Conservation (phyloP, 2,113 vertebrate species). For the Antennarius striatus region DNA sequence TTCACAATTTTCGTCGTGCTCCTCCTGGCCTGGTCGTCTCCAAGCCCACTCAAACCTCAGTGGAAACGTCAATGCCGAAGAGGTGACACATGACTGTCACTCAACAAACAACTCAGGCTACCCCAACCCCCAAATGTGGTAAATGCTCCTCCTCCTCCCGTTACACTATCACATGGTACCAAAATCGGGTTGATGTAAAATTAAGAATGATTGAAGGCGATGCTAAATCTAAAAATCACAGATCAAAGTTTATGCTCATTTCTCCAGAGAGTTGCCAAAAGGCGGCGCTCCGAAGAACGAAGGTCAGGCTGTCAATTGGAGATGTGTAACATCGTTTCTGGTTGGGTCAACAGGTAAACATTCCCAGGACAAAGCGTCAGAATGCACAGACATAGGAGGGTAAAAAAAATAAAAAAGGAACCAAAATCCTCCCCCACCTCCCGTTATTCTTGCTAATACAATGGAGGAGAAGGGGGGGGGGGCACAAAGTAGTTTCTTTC, state of each 20-base stretch:
- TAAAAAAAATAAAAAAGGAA: slow-evolving; percentile 29
- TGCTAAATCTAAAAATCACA: slow-evolving; percentile 77
- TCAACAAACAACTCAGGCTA: background rate
- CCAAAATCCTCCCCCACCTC: background rate
- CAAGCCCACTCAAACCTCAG: slow-evolving; percentile 7
- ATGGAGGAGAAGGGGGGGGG: slow-evolving; percentile 38
- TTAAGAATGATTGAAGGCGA: slow-evolving; percentile 43
- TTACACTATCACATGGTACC: slow-evolving; percentile 55
- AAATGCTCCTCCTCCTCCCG: background rate
- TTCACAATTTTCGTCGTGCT: slow-evolving; percentile 19
- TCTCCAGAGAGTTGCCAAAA: slow-evolving; percentile 62
- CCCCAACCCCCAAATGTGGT: background rate
- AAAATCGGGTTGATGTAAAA: slow-evolving; percentile 45
- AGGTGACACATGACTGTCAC: background rate
- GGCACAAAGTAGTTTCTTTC: slow-evolving; percentile 61
- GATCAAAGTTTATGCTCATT: slow-evolving; percentile 59
- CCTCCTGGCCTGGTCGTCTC: slow-evolving; percentile 19
- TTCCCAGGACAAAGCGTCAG: slow-evolving; percentile 35
- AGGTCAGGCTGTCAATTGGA: slow-evolving; percentile 66
- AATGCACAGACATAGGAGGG: slow-evolving; percentile 55
- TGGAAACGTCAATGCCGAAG: background rate
- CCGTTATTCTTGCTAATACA: slow-evolving; percentile 31
- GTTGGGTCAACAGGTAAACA: slow-evolving; percentile 60
- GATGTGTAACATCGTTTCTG: slow-evolving; percentile 68
- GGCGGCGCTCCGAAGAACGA: slow-evolving; percentile 70